Evolutionary conservation across 2,113 vertebrate genomes (phyloP).

Genomic region (Myiagra hebetior): DNA sequence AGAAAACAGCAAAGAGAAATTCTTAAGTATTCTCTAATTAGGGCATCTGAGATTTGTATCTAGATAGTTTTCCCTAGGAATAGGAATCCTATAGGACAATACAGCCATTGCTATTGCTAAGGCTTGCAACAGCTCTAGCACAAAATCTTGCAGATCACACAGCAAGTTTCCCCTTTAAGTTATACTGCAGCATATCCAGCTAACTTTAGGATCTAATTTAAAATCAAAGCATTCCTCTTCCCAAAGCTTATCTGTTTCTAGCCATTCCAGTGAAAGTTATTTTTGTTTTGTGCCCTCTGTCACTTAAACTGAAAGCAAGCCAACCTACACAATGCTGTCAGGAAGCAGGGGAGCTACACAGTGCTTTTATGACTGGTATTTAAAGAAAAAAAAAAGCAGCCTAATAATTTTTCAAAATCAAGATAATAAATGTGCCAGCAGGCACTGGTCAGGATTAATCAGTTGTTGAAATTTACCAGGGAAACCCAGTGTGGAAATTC

Average conservation of each 20-base stretch:
- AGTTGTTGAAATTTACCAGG: background rate
- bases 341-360: background rate
- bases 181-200: background rate
- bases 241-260: conserved; percentile 9
- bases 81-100: background rate
- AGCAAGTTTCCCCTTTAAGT: background rate
- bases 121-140: background rate
- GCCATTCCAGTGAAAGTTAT: conserved; percentile 30
- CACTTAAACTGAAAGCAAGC: conserved; percentile 7
- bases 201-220: conserved; percentile 41
- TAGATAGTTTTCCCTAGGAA: background rate
- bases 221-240: conserved; percentile 41
- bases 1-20: background rate
- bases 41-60: background rate
- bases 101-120: background rate
- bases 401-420: background rate
- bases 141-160: background rate
- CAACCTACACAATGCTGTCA: conserved; percentile 23
- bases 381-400: background rate
- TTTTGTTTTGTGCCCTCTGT: conserved; percentile 48
- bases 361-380: background rate
- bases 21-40: background rate
- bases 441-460: background rate
- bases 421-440: background rate
- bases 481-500: background rate